A percentile compares a stretch with the other conserved stretches of the same genome.
phyloP scores from a whole-genome alignment of 64 coral and sea anemone species.

The Porites lutea region DNA sequence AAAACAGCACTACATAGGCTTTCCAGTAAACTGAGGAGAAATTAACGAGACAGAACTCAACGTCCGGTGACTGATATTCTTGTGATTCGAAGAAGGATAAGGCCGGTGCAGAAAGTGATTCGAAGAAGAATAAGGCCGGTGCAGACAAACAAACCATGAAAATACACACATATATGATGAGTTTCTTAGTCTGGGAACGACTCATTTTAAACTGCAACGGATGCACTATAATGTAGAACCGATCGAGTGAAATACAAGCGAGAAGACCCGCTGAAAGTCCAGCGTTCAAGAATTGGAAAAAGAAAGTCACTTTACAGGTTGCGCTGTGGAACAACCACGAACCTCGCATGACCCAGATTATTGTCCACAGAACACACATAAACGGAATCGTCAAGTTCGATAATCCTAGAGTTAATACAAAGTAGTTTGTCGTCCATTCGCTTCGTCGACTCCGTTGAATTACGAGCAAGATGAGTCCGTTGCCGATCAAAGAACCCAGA shows the following conservation, averaged over 20 bases:
- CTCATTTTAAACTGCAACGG: conserved; percentile 98
- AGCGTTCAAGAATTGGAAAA: conserved; percentile 88
- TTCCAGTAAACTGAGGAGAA: conserved; percentile 76
- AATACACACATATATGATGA: conserved; percentile 92
- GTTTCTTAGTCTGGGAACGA: conserved; percentile 89
- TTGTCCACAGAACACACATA: conserved; percentile 72
- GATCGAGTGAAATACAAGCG: conserved; percentile 92
- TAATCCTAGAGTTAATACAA: conserved; percentile 86
- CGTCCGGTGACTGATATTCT: not conserved
- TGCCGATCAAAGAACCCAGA: conserved; percentile 75
- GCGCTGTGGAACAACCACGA: conserved; percentile 82
- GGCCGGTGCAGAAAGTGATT: conserved; percentile 62
- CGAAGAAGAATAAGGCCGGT: conserved; percentile 88
- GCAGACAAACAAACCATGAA: conserved; percentile 82
- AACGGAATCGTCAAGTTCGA: conserved; percentile 83
- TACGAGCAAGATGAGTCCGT: conserved; percentile 83
- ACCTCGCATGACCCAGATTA: conserved; percentile 70
- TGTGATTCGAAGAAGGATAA: conserved; percentile 85
- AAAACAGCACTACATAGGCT: conserved; percentile 79
- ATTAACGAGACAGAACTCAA: conserved; percentile 66
- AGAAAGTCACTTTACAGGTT: conserved; percentile 89
- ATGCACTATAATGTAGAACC: conserved; percentile 94
- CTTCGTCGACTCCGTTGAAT: conserved; percentile 87
- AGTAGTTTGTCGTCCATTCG: conserved; percentile 99
- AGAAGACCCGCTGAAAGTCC: conserved; percentile 83